Evolutionary conservation across 2,888 invertebrate genomes (phyloP), one percentile per base, ranked within the genome.

Genomic region (Horisme vitalbata): DNA sequence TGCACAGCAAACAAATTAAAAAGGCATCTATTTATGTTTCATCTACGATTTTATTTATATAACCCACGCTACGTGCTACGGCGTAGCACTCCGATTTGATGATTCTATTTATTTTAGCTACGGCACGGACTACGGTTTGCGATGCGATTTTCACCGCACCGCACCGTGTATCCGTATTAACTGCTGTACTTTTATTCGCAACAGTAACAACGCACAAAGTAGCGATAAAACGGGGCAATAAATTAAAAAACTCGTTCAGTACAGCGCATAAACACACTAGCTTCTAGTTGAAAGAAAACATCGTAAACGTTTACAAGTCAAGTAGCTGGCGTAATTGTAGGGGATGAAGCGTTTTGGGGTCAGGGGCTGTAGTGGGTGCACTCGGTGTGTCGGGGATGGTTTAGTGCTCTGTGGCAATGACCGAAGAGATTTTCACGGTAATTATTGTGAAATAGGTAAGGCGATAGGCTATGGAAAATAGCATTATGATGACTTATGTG

Each of bases 301-400:
- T 81, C 81, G 81, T 83, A 79, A 83, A 80, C 71, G 76, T 64
- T 80, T 80, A 77, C 76, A 78, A 80, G 79, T 79, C 72, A 70
- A 77, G 73, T 71, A 59, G 66, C 64, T 57, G 47, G 43, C 41
- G 38, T 45, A 52, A 4, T 33, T 6, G 10, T 43, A 71, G 71
- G 47, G 28, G 52, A 31, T 49, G 23, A 0, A 48, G 65, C 60
- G 62, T 14, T 28, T 38, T 38, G 10, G 21, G 31, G 44, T 31
- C 21, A 14, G 10, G 35, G 14, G 41, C 21, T 11, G 18, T 13
- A 9, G 9, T 15, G 15, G 14, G 24, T 9, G 11, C 12, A 18
- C 18, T 18, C 1, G 5, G 1, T 6, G 18, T 18, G 18, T 18
- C n/a, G 23, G 23, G 23, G n/a, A 23, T 8, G n/a, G 6, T 23